Conservation (phyloP, 2,797 vertebrate genomes). For the Lophius americanus region DNA sequence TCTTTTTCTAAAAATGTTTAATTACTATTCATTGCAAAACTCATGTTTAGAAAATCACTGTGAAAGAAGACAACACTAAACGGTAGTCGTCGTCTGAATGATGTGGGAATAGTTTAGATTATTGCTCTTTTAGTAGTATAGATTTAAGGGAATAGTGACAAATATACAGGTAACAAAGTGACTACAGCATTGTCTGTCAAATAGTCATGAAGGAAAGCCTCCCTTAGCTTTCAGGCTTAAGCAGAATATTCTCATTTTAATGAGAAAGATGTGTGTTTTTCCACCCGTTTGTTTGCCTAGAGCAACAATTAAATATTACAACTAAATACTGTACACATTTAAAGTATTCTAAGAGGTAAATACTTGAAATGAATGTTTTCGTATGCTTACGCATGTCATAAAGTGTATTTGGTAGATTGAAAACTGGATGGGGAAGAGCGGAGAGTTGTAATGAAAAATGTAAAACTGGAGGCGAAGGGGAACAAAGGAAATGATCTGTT, state of each 20-base stretch:
- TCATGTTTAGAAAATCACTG: no score
- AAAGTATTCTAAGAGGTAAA: no score
- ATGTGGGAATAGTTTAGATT: no score
- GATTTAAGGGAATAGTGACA: background rate
- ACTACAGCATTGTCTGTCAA: slow-evolving; percentile 3
- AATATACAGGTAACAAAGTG: slow-evolving; percentile 1
- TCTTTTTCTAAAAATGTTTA: no score
- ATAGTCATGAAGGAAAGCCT: background rate
- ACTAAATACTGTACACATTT: no score
- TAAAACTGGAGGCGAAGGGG: slow-evolving; percentile 40
- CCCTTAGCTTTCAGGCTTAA: slow-evolving; percentile 1
- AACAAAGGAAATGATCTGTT: slow-evolving; percentile 45
- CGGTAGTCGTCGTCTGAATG: no score
- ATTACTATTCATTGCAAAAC: no score
- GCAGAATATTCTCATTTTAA: slow-evolving; percentile 15
- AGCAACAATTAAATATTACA: background rate
- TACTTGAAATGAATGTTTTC: no score
- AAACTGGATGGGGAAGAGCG: slow-evolving; percentile 14
- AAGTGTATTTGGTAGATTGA: slow-evolving; percentile 7
- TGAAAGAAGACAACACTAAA: no score
- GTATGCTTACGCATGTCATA: no score
- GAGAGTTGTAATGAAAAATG: slow-evolving; percentile 39
- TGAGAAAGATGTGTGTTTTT: slow-evolving; percentile 9
- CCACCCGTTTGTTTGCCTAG: slow-evolving; percentile 9
- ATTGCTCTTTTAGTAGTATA: background rate